phyloP scores from a whole-genome alignment of 2,888 invertebrate genomes.

The Ochropacha duplaris region DNA sequence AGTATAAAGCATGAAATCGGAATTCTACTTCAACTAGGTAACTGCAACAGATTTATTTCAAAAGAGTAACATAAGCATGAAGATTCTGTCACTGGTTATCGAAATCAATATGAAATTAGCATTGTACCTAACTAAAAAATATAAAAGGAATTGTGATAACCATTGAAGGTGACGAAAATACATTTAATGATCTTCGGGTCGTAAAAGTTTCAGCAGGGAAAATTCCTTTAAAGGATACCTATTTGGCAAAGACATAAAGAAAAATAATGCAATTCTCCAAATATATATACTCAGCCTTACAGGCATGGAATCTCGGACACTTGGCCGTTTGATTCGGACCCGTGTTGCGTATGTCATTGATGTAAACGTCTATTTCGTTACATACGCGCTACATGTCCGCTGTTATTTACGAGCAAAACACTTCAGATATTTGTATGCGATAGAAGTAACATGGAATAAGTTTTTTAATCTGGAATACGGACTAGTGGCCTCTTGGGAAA shows the following conservation, averaged over 20 bases:
- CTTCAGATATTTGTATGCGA: constrained; percentile 4
- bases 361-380: constrained; percentile 42
- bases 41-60: too few relatives aligned
- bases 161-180: too few relatives aligned
- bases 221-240: too few relatives aligned
- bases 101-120: too few relatives aligned
- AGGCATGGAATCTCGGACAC: constrained; percentile 2
- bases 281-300: constrained; percentile 5
- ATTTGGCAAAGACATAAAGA: neutral
- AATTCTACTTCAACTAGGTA: too few relatives aligned
- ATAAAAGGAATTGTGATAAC: too few relatives aligned
- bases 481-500: neutral
- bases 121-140: too few relatives aligned
- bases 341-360: constrained; percentile 45
- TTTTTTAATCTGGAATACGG: neutral
- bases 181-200: too few relatives aligned
- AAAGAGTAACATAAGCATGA: too few relatives aligned
- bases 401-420: constrained; percentile 6
- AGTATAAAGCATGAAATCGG: neutral
- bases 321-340: constrained; percentile 10
- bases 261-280: neutral
- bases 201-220: neutral
- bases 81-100: too few relatives aligned
- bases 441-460: constrained; percentile 1
- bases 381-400: constrained; percentile 14